Base-by-base conservation (phyloP, 2,113 vertebrate genomes). In the Eupsittula cactorum region DNA sequence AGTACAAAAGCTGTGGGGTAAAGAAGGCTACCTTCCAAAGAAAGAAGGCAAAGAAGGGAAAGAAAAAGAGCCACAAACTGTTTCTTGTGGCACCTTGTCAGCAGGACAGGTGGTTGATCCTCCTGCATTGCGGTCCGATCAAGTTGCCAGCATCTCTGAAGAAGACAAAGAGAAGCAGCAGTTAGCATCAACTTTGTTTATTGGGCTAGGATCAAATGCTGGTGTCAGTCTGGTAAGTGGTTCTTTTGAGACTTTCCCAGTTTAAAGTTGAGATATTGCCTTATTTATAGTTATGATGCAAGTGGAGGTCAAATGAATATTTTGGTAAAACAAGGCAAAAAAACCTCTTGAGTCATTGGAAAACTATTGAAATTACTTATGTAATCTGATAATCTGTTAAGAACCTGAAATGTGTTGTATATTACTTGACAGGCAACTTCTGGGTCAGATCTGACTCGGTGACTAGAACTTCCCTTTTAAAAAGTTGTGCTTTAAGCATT, bases 1-100 rank as follows among this genome's bases (percentile, higher is more conserved):
- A 57, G 97, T 99, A 69, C 99, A 98, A 88, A 98, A 98, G 82
- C 97, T 99, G 7, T 99, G 99, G 99, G 99, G 99, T 7, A 99
- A 98, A 95, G 99, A 99, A 39, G 99, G 99, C 13, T 99, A 99
- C 92, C 98, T 99, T 67, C 98, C 97, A 20, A 98, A 98, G 97
- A 99, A 97, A 92, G 98, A 99, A 59, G 95, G 13, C 55, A 86
- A 96, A 90, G 71, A 3, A 29, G 98, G 97, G 60, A 97, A 98
- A 74, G 85, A 95, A 25, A 87, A 90, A 1, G 97, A 96, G 47
- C 86, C 97, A 53, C 94, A 85, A 1, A 59, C 97, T 53, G 85
- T 89, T 71, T 75, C 98, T 49, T 96, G 98, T 41, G 97, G 93
- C 57, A 91, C 89, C 19, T 49, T 94, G 4, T 71, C 82, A 71